Conservation (phyloP, 2,888 invertebrate genomes). For the Chymomyza caudatula region DNA sequence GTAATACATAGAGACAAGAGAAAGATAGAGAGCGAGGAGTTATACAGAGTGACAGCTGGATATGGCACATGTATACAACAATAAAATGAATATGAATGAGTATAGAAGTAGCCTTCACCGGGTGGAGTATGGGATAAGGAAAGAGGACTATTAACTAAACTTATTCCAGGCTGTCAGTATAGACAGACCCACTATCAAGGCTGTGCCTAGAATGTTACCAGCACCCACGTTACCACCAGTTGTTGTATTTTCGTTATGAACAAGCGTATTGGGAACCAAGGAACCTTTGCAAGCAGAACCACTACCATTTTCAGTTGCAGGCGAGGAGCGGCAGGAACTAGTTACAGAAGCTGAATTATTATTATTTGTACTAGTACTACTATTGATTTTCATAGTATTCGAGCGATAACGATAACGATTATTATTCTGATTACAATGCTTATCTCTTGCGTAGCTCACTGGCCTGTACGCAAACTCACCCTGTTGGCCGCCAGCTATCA, state of each 20-base stretch:
- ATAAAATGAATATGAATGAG: slow-evolving; percentile 5
- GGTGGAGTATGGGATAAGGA: slow-evolving; percentile 1
- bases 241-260: not conserved
- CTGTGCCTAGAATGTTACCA: slow-evolving; percentile 76
- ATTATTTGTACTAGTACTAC: slow-evolving; percentile 21
- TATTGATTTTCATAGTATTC: slow-evolving; percentile 56
- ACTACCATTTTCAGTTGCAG: slow-evolving; percentile 49
- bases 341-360: slow-evolving; percentile 65
- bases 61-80: not conserved
- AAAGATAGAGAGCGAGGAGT: slow-evolving; percentile 3
- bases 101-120: slow-evolving; percentile 7
- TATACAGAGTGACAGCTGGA: too few species aligned
- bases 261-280: slow-evolving; percentile 8
- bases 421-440: slow-evolving; percentile 76
- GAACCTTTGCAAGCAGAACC: slow-evolving; percentile 58
- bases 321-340: slow-evolving; percentile 47
- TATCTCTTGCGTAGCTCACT: slow-evolving; percentile 22
- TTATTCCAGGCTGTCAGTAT: slow-evolving; percentile 72
- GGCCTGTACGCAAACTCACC: slow-evolving; percentile 51
- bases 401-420: slow-evolving; percentile 59
- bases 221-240: too few species aligned
- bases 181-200: slow-evolving; percentile 74
- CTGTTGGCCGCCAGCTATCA: slow-evolving; percentile 56
- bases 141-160: slow-evolving; percentile 42
- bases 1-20: not conserved